Conservation (phyloP, 2,888 invertebrate species). For the Ganaspis brasiliensis region DNA sequence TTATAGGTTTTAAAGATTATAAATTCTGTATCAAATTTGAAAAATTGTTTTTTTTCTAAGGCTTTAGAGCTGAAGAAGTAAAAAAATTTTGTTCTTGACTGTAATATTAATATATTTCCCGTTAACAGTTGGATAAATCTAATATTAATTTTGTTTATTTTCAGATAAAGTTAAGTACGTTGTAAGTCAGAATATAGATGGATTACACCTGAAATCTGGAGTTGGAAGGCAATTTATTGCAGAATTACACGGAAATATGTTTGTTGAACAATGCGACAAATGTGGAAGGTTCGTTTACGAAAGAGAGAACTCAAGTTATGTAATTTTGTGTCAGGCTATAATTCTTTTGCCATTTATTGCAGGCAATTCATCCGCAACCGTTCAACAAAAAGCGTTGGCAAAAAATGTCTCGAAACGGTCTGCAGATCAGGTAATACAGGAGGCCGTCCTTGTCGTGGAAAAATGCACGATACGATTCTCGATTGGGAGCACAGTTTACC, state of each 20-base stretch:
- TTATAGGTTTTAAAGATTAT: too few relatives aligned
- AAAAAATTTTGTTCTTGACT: too few relatives aligned
- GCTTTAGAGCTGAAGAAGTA: too few relatives aligned
- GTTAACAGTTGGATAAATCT: neutral
- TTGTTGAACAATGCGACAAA: slow-evolving; percentile 94
- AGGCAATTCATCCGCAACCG: slow-evolving; percentile 91
- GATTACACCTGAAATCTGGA: slow-evolving; percentile 96
- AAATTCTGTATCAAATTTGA: too few relatives aligned
- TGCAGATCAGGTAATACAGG: slow-evolving; percentile 85
- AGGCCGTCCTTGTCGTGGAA: slow-evolving; percentile 92
- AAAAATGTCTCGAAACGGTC: slow-evolving; percentile 85
- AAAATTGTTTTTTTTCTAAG: too few relatives aligned
- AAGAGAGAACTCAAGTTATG: slow-evolving; percentile 1
- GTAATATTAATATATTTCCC: too few relatives aligned
- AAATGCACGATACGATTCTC: slow-evolving; percentile 93
- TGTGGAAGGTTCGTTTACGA: slow-evolving; percentile 88
- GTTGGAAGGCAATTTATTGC: slow-evolving; percentile 90
- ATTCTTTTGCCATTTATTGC: slow-evolving; percentile 60
- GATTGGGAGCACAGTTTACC: slow-evolving; percentile 99
- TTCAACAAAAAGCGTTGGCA: slow-evolving; percentile 91
- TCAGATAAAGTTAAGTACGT: slow-evolving; percentile 90
- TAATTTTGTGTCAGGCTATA: neutral
- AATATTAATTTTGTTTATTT: slow-evolving; percentile 52
- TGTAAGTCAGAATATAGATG: slow-evolving; percentile 99
- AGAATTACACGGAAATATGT: slow-evolving; percentile 99